phyloP scores from a whole-genome alignment of 2,113 vertebrate species.

The Theristicus caerulescens region DNA sequence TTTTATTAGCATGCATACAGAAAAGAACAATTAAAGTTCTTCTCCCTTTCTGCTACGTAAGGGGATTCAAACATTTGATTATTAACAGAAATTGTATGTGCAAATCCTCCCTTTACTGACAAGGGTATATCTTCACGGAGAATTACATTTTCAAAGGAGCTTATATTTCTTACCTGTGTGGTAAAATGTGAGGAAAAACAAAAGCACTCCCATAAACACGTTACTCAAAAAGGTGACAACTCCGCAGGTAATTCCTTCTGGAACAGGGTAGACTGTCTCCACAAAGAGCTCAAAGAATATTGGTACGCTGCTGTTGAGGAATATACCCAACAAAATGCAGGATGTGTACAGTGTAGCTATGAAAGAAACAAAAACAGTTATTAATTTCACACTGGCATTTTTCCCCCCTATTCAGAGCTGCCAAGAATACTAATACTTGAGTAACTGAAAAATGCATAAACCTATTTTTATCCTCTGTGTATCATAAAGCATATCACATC shows the following conservation, averaged over 20 bases:
- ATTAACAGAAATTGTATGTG: not conserved
- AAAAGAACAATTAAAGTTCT: not conserved
- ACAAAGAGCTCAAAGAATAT: constrained; percentile 98
- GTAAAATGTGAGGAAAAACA: constrained; percentile 95
- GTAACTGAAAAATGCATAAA: not conserved
- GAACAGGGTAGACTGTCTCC: constrained; percentile 96
- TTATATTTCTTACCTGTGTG: constrained; percentile 84
- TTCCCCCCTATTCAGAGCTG: not conserved
- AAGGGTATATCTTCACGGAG: not conserved
- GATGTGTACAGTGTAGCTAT: constrained; percentile 93
- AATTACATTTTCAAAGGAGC: not conserved
- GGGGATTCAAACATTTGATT: not conserved
- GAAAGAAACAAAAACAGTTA: constrained; percentile 33
- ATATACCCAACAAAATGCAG: constrained; percentile 94
- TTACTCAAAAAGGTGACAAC: constrained; percentile 96
- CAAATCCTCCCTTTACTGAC: not conserved
- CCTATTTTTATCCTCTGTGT: not conserved
- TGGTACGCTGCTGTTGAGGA: constrained; percentile 93
- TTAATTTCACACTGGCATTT: not conserved
- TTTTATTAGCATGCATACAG: not conserved
- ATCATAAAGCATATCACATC: not conserved
- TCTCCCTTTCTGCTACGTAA: not conserved
- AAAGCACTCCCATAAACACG: constrained; percentile 89
- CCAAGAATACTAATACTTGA: not conserved
- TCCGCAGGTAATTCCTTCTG: constrained; percentile 97